Evolutionary conservation across 1,140 invertebrate genomes (phyloP).

Genomic region (Drosophila murphyi): DNA sequence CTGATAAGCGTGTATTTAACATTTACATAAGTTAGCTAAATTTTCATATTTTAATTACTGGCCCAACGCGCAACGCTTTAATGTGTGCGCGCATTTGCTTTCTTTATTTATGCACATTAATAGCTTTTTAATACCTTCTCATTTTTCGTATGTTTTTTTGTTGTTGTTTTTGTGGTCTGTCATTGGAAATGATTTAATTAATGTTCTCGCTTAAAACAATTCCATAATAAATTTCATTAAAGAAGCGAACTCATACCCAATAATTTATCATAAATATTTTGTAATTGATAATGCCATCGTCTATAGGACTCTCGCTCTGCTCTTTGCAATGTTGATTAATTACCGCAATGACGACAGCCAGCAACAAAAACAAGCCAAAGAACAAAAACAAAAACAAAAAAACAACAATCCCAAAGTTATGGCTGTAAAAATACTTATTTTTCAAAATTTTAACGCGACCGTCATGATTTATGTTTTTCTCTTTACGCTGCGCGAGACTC

Average conservation of each 20-base stretch:
- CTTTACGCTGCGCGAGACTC: conserved; percentile 35
- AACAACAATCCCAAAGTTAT: conserved; percentile 67
- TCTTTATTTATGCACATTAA: conserved; percentile 44
- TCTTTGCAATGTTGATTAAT: conserved; percentile 72
- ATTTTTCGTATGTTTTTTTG: conserved; percentile 16
- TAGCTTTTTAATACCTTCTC: conserved; percentile 36
- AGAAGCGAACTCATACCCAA: conserved; percentile 63
- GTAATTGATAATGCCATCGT: conserved; percentile 78
- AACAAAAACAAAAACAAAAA: conserved; percentile 43
- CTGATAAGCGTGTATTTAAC: neutral
- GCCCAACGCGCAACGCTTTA: neutral
- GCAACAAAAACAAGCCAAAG: conserved; percentile 37
- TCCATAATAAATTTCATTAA: conserved; percentile 77
- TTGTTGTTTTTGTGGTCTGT: conserved; percentile 21
- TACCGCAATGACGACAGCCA: conserved; percentile 73
- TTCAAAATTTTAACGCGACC: conserved; percentile 68
- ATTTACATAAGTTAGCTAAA: neutral
- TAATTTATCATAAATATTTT: conserved; percentile 74
- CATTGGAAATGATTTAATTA: conserved; percentile 58
- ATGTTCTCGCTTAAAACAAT: conserved; percentile 61
- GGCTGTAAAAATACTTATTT: conserved; percentile 65
- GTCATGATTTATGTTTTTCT: conserved; percentile 71
- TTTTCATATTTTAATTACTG: neutral
- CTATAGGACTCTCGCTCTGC: conserved; percentile 53
- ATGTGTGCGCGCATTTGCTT: conserved; percentile 14